Evolutionary conservation across 1,140 invertebrate genomes (phyloP).

Genomic region (Drosophila orena): DNA sequence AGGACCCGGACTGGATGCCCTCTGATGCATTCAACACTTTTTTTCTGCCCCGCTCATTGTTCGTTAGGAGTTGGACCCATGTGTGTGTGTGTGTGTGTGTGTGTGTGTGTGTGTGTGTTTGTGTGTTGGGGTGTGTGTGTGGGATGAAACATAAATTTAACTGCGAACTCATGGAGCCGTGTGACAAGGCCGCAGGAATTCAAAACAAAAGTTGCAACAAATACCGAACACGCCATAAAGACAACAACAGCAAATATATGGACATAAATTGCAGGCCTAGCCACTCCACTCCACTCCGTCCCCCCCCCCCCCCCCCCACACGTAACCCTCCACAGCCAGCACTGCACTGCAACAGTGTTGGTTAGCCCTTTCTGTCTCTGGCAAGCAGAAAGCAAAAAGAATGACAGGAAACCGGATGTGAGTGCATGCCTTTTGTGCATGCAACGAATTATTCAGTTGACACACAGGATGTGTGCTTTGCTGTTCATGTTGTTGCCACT

Average conservation of each 20-base stretch:
- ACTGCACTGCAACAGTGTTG: background rate
- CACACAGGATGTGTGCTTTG: slow-evolving; percentile 82
- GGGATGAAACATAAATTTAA: slow-evolving; percentile 77
- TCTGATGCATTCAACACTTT: slow-evolving; percentile 52
- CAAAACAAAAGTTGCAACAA: slow-evolving; percentile 83
- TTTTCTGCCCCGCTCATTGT: slow-evolving; percentile 61
- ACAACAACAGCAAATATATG: slow-evolving; percentile 65
- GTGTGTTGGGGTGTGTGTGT: slow-evolving; percentile 10
- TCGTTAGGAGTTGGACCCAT: slow-evolving; percentile 59
- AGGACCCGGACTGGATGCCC: background rate
- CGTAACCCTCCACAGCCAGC: background rate
- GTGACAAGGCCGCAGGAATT: slow-evolving; percentile 82
- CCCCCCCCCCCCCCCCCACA: background rate
- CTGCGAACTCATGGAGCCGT: slow-evolving; percentile 73
- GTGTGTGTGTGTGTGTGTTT: slow-evolving; percentile 12
- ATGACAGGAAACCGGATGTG: slow-evolving; percentile 83
- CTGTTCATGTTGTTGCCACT: slow-evolving; percentile 62
- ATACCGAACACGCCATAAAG: slow-evolving; percentile 81
- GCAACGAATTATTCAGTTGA: slow-evolving; percentile 83
- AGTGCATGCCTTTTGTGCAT: slow-evolving; percentile 83
- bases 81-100: slow-evolving; percentile 7
- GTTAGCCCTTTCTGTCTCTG: slow-evolving; percentile 28
- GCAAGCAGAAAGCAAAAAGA: slow-evolving; percentile 74
- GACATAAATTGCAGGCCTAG: slow-evolving; percentile 70
- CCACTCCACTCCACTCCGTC: slow-evolving; percentile 8